These are phyloP conservation scores for Imbricaverruca yamaguchii DNA, from an alignment of 2,888 invertebrate genomes.

Conservation along the genomic window DNA sequence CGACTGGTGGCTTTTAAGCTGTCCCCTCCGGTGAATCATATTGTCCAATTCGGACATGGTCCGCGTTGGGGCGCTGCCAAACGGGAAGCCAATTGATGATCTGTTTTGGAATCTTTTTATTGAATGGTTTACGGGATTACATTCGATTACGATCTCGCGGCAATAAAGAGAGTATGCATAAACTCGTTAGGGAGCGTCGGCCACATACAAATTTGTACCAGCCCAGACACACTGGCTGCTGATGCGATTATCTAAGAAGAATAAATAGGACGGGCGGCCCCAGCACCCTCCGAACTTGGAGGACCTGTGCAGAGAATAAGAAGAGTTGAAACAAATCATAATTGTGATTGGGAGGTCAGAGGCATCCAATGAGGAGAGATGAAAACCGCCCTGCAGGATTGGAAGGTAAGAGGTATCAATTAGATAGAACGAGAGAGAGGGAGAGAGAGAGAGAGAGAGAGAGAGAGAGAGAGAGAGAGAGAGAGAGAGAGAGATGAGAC, in stretches of 20 bases:
- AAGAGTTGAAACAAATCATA: too few species aligned
- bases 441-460: too few species aligned
- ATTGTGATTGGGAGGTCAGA: too few species aligned
- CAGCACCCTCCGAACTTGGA: too few species aligned
- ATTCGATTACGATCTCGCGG: conserved; percentile 9
- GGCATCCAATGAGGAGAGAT: too few species aligned
- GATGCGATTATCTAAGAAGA: neutral
- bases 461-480: too few species aligned
- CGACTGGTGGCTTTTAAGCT: neutral
- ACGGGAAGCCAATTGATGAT: neutral
- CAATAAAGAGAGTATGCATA: conserved; percentile 18
- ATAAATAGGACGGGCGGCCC: neutral
- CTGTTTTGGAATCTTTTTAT: conserved; percentile 1
- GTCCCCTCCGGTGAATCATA: neutral
- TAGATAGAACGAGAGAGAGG: too few species aligned
- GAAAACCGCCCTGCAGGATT: too few species aligned
- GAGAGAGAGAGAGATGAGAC: too few species aligned
- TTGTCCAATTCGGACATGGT: neutral
- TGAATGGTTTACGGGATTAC: neutral
- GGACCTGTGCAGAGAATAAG: too few species aligned
- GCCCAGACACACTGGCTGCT: neutral
- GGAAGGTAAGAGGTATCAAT: too few species aligned
- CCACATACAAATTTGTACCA: neutral
- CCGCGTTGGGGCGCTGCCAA: neutral
- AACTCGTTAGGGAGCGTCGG: neutral